Percentiles rank a stretch among this genome's conserved stretches.
Evolutionary conservation across 2,888 invertebrate genomes (phyloP).

Genomic region (Pristionchus entomophagus): DNA sequence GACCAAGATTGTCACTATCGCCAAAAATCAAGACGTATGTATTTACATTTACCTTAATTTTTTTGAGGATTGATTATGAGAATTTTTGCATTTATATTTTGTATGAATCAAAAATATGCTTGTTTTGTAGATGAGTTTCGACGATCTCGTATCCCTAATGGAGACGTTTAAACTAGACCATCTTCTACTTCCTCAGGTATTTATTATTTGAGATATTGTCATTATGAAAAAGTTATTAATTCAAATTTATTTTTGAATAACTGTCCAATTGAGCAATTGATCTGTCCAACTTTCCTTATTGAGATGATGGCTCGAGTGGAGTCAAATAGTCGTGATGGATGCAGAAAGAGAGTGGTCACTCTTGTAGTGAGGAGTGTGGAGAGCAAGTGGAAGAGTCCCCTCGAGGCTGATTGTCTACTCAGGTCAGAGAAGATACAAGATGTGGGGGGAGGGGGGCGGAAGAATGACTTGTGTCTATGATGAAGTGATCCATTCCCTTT

Average conservation of each 20-base stretch:
- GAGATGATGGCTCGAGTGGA: slow-evolving; percentile 40
- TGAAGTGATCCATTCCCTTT: not conserved
- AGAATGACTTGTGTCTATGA: not conserved
- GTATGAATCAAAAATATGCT: no score
- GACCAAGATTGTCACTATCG: slow-evolving; percentile 41
- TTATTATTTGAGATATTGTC: not conserved
- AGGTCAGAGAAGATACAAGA: not conserved
- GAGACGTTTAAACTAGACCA: slow-evolving; percentile 38
- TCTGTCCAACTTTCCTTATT: not conserved
- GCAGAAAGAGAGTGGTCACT: slow-evolving; percentile 28
- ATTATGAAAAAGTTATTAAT: no score
- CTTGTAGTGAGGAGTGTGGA: slow-evolving; percentile 40
- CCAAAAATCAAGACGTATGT: slow-evolving; percentile 39
- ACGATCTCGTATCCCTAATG: slow-evolving; percentile 30
- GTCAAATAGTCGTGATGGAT: slow-evolving; percentile 33
- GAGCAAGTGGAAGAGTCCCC: not conserved
- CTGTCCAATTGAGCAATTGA: not conserved
- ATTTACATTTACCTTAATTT: not conserved
- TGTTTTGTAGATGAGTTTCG: slow-evolving; percentile 40
- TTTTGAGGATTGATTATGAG: not conserved
- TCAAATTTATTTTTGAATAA: no score
- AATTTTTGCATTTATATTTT: not conserved
- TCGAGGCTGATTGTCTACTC: slow-evolving; percentile 31
- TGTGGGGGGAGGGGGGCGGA: not conserved
- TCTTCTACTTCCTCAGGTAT: slow-evolving; percentile 43